Evolutionary conservation across 1,140 invertebrate genomes (phyloP), one percentile per base, ranked within the genome.

Genomic region (Brachionus koreanus): DNA sequence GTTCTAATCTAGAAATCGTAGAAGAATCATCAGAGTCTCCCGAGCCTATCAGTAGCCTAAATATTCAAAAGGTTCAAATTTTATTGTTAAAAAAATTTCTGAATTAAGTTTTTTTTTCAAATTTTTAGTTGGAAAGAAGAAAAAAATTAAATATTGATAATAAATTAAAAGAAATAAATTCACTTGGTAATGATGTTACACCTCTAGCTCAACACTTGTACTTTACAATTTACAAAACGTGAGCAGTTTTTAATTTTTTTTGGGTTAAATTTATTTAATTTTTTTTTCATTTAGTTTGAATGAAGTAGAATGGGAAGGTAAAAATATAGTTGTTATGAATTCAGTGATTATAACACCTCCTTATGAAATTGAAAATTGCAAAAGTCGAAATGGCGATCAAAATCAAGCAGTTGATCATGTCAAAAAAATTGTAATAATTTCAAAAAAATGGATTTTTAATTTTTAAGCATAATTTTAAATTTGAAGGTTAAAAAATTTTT

Each of bases 241-340:
- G 57, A 25, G 23, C 10, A 0, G 25, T 4, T 42, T 63, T 57
- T 19, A 29, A 25, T 46, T 46, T 49, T 74, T 74, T 74, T n/a
- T 29, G 3, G 12, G 12, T 67, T 67, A 33, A 72, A 42, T 6
- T 39, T 7, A 23, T 19, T 37, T 72, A 16, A 5, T 23, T 3
- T 7, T 7, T 39, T 79, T 33, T 76, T 46, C 12, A 25, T 61
- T 19, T 39, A 79, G 76, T 16, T 25, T 79, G 10, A 79, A 79
- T 42, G 76, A 79, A 61, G 76, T 79, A 9, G 76, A 79, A 35
- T 79, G 76, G 76, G 61, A 65, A 57, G 61, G 35, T 39, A 65
- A 79, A 65, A 79, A 65, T 65, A 79, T 79, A 61, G 76, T 79
- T 37, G 76, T 79, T 10, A 79, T 79, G 76, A 79, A 79, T 79